Evolutionary conservation across 1,140 invertebrate species (phyloP), one percentile per base, ranked within the genome.

Genomic region (Cephus cinctus): DNA sequence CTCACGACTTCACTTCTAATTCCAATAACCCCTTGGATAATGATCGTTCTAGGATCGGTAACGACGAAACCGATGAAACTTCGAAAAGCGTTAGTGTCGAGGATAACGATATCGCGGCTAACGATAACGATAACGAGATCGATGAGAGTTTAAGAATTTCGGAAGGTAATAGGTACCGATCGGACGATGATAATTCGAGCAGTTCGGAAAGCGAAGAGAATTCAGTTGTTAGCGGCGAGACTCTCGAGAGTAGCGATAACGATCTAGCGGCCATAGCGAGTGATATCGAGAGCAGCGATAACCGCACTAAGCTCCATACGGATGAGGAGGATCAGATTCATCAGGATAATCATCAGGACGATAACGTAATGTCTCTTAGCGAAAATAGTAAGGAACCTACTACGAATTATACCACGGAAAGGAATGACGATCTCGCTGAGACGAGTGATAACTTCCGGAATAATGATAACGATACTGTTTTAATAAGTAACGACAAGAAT

Each of bases 21-120:
- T 71, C 67, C 69, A 69, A 59, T 75, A 65, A 75, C 57, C 57
- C 71, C 67, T 63, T 67, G 59, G 63, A 68, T 63, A 50, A 62
- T 67, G 53, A 61, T 63, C 65, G 63, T 73, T 73, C 63, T 75
- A 74, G 65, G 63, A 59, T 54, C 57, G 61, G 66, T 68, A 49
- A 12, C 31, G 38, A 53, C 54, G 16, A 39, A 43, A 43, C 8
- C 25, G 19, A 32, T 11, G 5, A 35, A 14, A 25, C 21, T 32
- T 38, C 20, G 38, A 11, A 18, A 25, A 11, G 16, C 35, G 4
- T 30, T 42, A 16, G 22, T 42, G n/a, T 42, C n/a, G 14, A 42
- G 18, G 22, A 42, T 30, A 12, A 20, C 6, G 15, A 14, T 23
- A 23, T 23, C 38, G 38, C 19, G 19, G 15, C 40, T 3, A 22